A percentile compares a stretch with the other conserved stretches of the same genome.
phyloP scores from a whole-genome alignment of 35 echinoderm and acorn worm genomes.

The Chiridota heheva region DNA sequence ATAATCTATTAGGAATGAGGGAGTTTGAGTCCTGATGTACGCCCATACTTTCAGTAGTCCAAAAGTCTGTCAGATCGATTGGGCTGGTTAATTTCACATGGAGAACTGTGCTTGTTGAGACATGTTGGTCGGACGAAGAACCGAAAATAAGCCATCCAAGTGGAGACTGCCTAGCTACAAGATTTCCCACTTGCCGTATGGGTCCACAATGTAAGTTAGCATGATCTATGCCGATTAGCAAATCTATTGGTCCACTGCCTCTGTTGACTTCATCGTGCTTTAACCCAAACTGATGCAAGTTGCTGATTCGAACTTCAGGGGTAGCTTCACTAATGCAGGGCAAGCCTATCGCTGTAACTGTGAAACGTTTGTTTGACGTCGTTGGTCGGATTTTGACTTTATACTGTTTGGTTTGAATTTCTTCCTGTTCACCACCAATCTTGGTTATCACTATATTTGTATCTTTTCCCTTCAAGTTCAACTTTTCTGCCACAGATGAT shows the following conservation, averaged over 20 bases:
- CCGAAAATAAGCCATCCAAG: constrained; percentile 69
- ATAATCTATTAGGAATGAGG: background rate
- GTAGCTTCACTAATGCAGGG: constrained; percentile 46
- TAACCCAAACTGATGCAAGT: constrained; percentile 29
- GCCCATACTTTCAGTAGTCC: constrained; percentile 56
- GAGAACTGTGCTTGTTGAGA: constrained; percentile 6
- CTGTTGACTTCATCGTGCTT: constrained; percentile 11
- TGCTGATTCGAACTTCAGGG: background rate
- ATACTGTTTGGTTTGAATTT: constrained; percentile 57
- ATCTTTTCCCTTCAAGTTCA: constrained; percentile 45
- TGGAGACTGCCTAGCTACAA: constrained; percentile 48
- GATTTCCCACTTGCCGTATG: constrained; percentile 2
- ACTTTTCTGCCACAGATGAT: constrained; percentile 45
- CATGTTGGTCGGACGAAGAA: background rate
- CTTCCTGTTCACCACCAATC: constrained; percentile 69
- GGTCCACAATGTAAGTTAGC: constrained; percentile 44
- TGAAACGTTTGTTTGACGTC: background rate
- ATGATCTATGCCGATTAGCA: constrained; percentile 68
- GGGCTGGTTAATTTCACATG: constrained; percentile 8
- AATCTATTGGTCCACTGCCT: constrained; percentile 50
- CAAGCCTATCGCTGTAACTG: constrained; percentile 31
- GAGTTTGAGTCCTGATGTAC: background rate
- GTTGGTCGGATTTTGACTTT: constrained; percentile 19
- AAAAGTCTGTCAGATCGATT: constrained; percentile 55
- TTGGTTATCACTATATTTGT: constrained; percentile 63